Conservation (phyloP, 1,140 invertebrate genomes). For the Drosophila sechellia region DNA sequence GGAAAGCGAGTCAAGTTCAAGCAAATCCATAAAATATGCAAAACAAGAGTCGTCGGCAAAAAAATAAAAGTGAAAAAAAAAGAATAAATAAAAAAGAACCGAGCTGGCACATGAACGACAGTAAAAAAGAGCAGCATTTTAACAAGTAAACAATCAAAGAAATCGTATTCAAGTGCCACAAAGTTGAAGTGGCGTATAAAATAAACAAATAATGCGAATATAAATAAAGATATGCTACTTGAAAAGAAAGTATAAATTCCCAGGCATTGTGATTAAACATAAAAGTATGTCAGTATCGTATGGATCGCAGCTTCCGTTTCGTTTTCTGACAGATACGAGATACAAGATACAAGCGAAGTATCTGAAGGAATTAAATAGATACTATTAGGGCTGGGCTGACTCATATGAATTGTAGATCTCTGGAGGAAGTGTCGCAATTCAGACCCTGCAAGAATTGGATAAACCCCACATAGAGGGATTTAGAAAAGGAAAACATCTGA, state of each 20-base stretch:
- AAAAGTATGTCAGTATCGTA: constrained; percentile 1
- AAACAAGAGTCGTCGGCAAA: constrained; percentile 2
- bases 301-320: constrained; percentile 13
- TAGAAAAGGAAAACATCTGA: not conserved
- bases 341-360: not conserved
- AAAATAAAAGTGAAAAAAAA: not conserved
- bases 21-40: constrained; percentile 24
- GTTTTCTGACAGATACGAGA: constrained; percentile 1
- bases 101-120: constrained; percentile 29
- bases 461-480: constrained; percentile 6
- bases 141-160: constrained; percentile 26
- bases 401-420: constrained; percentile 45
- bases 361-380: constrained; percentile 1
- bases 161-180: constrained; percentile 32
- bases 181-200: constrained; percentile 21
- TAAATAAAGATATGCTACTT: constrained; percentile 12
- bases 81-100: not conserved
- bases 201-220: constrained; percentile 14
- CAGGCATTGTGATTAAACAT: constrained; percentile 13
- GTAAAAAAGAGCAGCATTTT: constrained; percentile 16
- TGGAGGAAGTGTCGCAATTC: constrained; percentile 43
- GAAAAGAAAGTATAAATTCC: constrained; percentile 17
- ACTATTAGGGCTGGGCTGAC: constrained; percentile 8
- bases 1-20: constrained; percentile 3
- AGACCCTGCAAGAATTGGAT: constrained; percentile 23